Base-by-base conservation (phyloP, 2,113 vertebrate species). In the Myiagra hebetior region DNA sequence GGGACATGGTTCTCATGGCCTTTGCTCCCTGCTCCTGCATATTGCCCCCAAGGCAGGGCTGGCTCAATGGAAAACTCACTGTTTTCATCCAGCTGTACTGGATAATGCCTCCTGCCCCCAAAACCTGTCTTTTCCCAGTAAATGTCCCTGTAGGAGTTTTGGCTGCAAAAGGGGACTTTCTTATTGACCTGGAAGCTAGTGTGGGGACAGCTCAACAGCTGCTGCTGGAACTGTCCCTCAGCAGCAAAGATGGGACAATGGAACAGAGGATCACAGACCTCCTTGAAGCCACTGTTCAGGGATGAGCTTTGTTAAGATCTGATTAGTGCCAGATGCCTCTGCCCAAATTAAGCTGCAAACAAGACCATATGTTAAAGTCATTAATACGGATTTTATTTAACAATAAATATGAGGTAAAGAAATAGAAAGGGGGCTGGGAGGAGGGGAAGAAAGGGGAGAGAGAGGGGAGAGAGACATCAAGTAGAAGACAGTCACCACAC, bases 51-150 rank as follows among this genome's bases (percentile, higher is more conserved):
- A 44, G 35, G 44, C 30, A 78, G 22, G 37, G 31, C 46, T 35
- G 46, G 20, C 3, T 11, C 0, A 0, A 8, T n/a, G 62, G 62
- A 42, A 60, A 76, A 55, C 4, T 10, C 1, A 0, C 30, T 16
- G 5, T 12, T 84, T 85, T 28, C 49, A 50, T 27, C 33, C 59
- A 55, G 35, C 14, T 57, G 8, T 10, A 5, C 59, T 20, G 15
- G 57, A 27, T 11, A 64, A 46, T 4, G 7, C 8, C 67, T 56
- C 72, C 44, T 39, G 41, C 12, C 17, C 68, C 37, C 13, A 22
- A 41, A 56, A 7, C 7, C 21, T 7, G 2, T 21, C 41, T 35
- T 49, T 37, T 33, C 49, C 22, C 2, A 2, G 35, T 8, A 3
- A 28, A 9, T 17, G 50, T 37, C 27, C 20, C 80, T 68, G 24